A percentile compares a stretch with the other conserved stretches of the same genome.
These are phyloP conservation scores for Valencia hispanica DNA, from an alignment of 2,797 vertebrate species.

Conservation along the genomic window DNA sequence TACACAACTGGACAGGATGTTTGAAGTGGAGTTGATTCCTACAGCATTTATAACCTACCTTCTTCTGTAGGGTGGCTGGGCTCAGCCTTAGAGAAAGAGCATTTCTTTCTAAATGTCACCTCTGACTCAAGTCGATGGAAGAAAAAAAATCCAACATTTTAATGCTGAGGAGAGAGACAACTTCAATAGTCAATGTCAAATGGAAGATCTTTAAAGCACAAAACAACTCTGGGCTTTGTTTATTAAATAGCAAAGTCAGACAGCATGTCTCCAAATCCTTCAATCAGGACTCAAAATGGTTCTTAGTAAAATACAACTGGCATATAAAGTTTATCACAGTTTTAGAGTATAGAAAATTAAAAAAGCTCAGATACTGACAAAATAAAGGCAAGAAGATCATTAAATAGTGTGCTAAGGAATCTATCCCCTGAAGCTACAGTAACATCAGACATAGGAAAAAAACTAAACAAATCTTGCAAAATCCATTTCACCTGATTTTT, in stretches of 20 bases:
- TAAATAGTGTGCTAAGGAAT: conserved; percentile 86
- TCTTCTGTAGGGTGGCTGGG: neutral
- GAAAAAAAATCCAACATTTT: no score
- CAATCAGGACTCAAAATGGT: conserved; percentile 87
- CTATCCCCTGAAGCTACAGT: conserved; percentile 85
- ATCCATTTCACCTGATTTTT: conserved; percentile 64
- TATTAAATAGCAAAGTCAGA: conserved; percentile 97
- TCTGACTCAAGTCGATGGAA: neutral
- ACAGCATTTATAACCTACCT: neutral
- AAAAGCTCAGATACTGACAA: conserved; percentile 75
- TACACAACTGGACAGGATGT: no score
- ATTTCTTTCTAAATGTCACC: neutral
- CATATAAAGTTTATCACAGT: conserved; percentile 97
- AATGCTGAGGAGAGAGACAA: neutral
- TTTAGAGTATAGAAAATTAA: conserved; percentile 93
- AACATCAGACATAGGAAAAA: conserved; percentile 82
- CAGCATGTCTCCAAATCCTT: conserved; percentile 85
- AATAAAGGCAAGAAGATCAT: conserved; percentile 83
- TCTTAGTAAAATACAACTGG: conserved; percentile 98
- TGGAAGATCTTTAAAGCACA: conserved; percentile 47
- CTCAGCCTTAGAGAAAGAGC: neutral
- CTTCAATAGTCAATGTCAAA: neutral
- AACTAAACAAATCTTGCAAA: conserved; percentile 80
- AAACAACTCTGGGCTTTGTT: conserved; percentile 79
- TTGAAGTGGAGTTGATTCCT: no score